A percentile compares a stretch with the other conserved stretches of the same genome.
These are phyloP conservation scores for Bubo scandiacus DNA, from an alignment of 2,113 vertebrate genomes.

Conservation along the genomic window DNA sequence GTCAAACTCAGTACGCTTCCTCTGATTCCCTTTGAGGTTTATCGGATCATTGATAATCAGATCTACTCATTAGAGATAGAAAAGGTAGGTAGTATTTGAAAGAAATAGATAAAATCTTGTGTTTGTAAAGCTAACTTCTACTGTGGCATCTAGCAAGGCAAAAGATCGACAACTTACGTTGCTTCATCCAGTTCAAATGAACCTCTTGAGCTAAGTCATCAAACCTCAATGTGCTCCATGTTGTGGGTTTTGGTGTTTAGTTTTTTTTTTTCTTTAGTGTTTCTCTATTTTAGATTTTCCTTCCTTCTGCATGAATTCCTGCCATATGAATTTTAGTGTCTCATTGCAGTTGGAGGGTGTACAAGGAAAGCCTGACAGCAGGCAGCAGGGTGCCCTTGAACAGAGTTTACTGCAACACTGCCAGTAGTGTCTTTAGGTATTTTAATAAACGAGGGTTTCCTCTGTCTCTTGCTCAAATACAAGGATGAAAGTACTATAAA, in stretches of 20 bases:
- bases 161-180: not conserved
- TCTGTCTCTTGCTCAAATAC: not conserved
- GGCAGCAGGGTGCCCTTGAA: not conserved
- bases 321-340: not conserved
- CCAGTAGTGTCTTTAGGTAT: not conserved
- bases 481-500: not conserved
- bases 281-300: not conserved
- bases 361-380: not conserved
- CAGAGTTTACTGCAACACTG: not conserved
- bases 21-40: not conserved
- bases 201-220: not conserved
- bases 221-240: not conserved
- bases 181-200: not conserved
- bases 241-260: not conserved
- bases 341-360: not conserved
- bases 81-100: not conserved
- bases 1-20: not conserved
- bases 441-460: not conserved
- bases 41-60: not conserved
- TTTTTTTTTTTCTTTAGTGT: not conserved
- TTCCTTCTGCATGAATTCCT: not conserved
- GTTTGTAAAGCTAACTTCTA: not conserved
- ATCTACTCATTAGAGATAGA: not conserved
- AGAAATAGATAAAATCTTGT: not conserved
- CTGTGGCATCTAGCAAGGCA: not conserved